Evolutionary conservation across 2,797 vertebrate species (phyloP).

Genomic region (Chelmon rostratus): DNA sequence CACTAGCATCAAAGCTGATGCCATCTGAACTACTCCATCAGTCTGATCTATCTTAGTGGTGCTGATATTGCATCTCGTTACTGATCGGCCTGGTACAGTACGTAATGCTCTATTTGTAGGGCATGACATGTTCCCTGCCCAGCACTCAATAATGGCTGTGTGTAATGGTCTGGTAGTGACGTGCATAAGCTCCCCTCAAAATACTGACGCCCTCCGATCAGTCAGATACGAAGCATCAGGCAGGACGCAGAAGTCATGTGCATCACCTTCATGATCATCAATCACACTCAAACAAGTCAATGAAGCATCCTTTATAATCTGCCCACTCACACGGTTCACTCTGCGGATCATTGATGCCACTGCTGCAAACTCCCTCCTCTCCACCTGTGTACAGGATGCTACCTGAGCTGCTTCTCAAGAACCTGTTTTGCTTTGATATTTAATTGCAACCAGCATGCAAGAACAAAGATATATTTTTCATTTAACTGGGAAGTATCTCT

Average conservation of each 20-base stretch:
- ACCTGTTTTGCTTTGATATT: neutral
- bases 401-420: neutral
- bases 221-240: neutral
- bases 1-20: neutral
- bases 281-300: conserved; percentile 31
- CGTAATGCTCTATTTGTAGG: neutral
- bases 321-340: neutral
- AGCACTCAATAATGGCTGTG: neutral
- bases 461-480: too few species aligned
- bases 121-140: neutral
- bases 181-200: neutral
- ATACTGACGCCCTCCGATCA: neutral
- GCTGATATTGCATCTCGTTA: neutral
- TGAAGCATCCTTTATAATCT: conserved; percentile 17
- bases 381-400: neutral
- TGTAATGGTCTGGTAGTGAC: neutral
- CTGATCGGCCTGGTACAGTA: neutral
- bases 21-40: neutral
- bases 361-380: neutral
- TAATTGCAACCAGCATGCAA: too few species aligned
- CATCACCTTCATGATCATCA: conserved; percentile 21
- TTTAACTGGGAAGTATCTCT: too few species aligned
- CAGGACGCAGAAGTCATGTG: neutral
- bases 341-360: conserved; percentile 6
- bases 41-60: neutral